phyloP scores from a whole-genome alignment of 2,113 vertebrate genomes.

The Trachemys scripta region DNA sequence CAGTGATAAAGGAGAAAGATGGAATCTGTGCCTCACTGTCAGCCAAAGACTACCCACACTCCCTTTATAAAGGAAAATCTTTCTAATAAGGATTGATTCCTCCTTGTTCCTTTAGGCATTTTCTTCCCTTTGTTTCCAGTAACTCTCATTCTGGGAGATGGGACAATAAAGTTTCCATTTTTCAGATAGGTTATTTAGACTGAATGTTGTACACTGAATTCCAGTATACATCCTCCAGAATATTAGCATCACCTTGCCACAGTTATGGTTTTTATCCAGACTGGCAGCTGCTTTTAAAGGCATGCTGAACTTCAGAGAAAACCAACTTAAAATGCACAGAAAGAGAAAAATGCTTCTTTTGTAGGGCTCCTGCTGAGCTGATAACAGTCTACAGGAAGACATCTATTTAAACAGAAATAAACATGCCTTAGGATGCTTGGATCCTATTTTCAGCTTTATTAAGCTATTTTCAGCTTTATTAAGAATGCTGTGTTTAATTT shows the following conservation, averaged over 20 bases:
- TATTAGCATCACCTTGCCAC: conserved; percentile 36
- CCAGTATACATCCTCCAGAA: neutral
- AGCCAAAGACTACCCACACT: neutral
- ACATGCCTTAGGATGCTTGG: conserved; percentile 65
- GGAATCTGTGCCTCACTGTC: neutral
- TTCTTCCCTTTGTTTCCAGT: neutral
- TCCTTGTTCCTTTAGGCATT: neutral
- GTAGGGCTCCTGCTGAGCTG: conserved; percentile 63
- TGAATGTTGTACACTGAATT: conserved; percentile 43
- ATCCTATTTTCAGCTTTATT: conserved; percentile 76
- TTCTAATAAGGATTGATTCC: conserved; percentile 22
- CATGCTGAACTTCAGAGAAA: conserved; percentile 53
- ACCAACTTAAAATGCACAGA: conserved; percentile 65
- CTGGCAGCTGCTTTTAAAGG: conserved; percentile 64
- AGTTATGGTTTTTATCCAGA: conserved; percentile 51
- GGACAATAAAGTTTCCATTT: neutral
- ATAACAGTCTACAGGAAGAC: conserved; percentile 73
- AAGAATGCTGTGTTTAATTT: conserved; percentile 78
- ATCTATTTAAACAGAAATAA: conserved; percentile 80
- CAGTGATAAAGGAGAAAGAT: neutral
- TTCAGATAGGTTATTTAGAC: neutral
- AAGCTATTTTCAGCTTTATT: conserved; percentile 79
- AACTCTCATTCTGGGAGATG: neutral
- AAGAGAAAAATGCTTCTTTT: conserved; percentile 66
- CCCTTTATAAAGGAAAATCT: neutral